Evolutionary conservation across 2,888 invertebrate species (phyloP).

Genomic region (Adineta ricciae): DNA sequence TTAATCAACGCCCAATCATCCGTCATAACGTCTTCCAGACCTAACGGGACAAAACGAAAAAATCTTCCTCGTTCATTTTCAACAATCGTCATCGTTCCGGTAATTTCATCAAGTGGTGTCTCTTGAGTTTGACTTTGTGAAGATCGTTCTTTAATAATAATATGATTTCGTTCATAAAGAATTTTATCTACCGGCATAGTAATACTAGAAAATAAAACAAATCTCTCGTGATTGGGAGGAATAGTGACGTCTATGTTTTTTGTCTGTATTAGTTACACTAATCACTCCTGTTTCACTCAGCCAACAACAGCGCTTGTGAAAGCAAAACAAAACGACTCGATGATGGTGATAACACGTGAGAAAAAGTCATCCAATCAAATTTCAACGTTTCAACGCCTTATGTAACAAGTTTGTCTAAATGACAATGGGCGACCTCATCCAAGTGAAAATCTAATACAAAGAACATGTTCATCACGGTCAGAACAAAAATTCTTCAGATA

Average conservation of each 20-base stretch:
- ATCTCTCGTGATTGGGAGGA: too few relatives aligned
- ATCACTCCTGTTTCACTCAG: background rate
- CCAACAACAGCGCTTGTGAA: background rate
- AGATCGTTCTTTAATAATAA: background rate
- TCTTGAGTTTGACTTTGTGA: background rate
- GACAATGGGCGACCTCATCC: background rate
- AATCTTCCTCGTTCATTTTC: background rate
- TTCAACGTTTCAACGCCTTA: background rate
- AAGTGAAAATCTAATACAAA: background rate
- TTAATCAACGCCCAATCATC: conserved; percentile 32
- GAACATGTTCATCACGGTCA: background rate
- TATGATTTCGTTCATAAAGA: background rate
- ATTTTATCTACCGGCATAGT: background rate
- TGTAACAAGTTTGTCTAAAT: background rate
- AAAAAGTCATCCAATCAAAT: background rate
- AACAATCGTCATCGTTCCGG: background rate
- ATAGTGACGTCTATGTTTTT: background rate
- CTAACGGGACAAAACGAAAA: conserved; percentile 23
- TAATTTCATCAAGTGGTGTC: background rate
- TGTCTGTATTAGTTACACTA: too few relatives aligned
- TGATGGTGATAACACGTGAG: background rate
- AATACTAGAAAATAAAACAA: background rate
- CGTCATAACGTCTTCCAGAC: background rate
- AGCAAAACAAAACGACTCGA: background rate
- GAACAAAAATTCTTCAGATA: too few relatives aligned